Evolutionary conservation across 2,888 invertebrate species (phyloP), one percentile per base, ranked within the genome.

Genomic region (Diarsia mendica): DNA sequence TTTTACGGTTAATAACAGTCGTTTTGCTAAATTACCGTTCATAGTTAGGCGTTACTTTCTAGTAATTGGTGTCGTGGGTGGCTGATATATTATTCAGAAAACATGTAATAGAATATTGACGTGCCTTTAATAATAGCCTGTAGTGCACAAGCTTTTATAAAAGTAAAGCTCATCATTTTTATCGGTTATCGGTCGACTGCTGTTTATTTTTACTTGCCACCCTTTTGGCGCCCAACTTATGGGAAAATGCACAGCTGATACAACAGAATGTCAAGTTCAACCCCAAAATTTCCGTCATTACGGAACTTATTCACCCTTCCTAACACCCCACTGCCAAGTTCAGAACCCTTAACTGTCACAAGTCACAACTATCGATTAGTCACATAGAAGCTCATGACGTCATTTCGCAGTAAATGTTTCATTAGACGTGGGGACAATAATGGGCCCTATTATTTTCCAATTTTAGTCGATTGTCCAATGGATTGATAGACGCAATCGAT

Each of bases 401-500:
- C 94, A 93, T 71, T 46, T 58, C 71, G 78, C 90, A 67, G 80
- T 94, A 90, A 90, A 95, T 93, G 90, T 94, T 94, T 93, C 91
- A 95, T 93, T 86, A 89, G 84, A 76, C 84, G 75, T 77, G 80
- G 85, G 89, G 85, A 91, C 92, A 92, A 88, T 90, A 90, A 91
- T 91, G 89, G 86, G 72, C 80, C 70, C 92, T 82, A 94, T 94
- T 94, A 94, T 93, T 93, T 92, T 92, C 92, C 91, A 93, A 93
- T 94, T 94, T 91, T 85, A 91, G 90, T 87, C 86, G 87, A 87
- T 89, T 88, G 87, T 89, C 85, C 87, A 85, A 88, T 85, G 88
- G 87, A 88, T 91, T 90, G 85, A 85, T 85, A 86, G 90, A 91
- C 92, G 93, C 91, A 91, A 88, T 87, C 88, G 82, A 82, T 79